These are phyloP conservation scores for Melanotaenia nigrans DNA, from an alignment of 2,797 vertebrate genomes.

Conservation along the genomic window DNA sequence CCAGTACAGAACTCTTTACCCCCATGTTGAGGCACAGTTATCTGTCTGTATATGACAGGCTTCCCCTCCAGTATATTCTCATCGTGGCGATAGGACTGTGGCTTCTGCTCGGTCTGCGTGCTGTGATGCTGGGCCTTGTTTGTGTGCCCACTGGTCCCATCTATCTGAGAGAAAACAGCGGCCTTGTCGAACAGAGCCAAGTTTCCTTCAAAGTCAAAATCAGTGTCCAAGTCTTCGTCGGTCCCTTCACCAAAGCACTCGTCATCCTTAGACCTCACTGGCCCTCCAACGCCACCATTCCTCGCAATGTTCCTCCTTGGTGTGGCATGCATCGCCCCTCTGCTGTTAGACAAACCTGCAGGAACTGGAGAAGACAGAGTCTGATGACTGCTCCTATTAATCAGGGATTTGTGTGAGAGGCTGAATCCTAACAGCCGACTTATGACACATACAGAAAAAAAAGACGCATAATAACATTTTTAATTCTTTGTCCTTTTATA, in stretches of 20 bases:
- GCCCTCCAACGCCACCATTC: constrained; percentile 81
- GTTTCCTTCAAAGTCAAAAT: constrained; percentile 94
- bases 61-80: constrained; percentile 90
- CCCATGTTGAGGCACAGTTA: constrained; percentile 84
- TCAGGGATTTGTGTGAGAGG: background rate
- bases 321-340: constrained; percentile 84
- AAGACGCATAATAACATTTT: background rate
- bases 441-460: background rate
- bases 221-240: constrained; percentile 88
- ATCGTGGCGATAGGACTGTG: constrained; percentile 86
- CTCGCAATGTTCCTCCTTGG: constrained; percentile 88
- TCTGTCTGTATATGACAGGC: constrained; percentile 87
- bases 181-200: constrained; percentile 90
- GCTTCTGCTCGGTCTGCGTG: constrained; percentile 77
- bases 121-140: constrained; percentile 80
- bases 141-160: constrained; percentile 78
- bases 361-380: constrained; percentile 17
- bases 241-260: constrained; percentile 92
- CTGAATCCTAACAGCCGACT: background rate
- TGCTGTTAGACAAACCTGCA: constrained; percentile 87
- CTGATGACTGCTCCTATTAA: constrained; percentile 3
- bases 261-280: constrained; percentile 86
- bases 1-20: constrained; percentile 90
- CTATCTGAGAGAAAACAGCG: constrained; percentile 88
- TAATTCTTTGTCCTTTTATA: background rate